Evolutionary conservation across 2,113 vertebrate genomes (phyloP), one percentile per base, ranked within the genome.

Genomic region (Elaphurus davidianus): DNA sequence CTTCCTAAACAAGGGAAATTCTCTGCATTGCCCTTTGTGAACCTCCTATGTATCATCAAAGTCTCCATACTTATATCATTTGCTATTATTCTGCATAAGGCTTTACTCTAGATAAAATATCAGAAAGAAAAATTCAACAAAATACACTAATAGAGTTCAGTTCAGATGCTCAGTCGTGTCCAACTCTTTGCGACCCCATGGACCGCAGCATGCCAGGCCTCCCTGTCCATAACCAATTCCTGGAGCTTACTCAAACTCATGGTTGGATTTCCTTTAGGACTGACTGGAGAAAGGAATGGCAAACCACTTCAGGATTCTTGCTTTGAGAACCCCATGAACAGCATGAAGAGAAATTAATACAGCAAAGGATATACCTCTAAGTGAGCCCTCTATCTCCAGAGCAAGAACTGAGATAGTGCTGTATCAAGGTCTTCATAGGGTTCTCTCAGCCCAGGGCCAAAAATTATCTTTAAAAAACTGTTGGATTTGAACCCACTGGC

Each of bases 171-270:
- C n/a, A 71, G 67, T 40, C 10, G 0, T 40, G 19, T 23, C 19
- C 1, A 0, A 71, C 67, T 71, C n/a, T 40, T 23, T 71, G 19
- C 2, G 0, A 40, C 19, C n/a, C 19, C 67, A 71, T 23, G 67
- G n/a, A 71, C n/a, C 1, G 0, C 17, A 71, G n/a, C 19, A 40
- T 4, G 2, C 67, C 19, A 71, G 67, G 2, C 67, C 9, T 71
- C 19, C n/a, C n/a, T 71, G 67, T 71, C 67, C n/a, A 12, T 71
- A 36, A 71, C n/a, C n/a, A 71, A 40, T 17, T 71, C 10, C 67
- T 71, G 19, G 67, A 71, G 67, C n/a, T 71, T 71, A 71, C 67
- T 71, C 19, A 40, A 6, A 71, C n/a, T 71, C 19, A 21, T 71
- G 5, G n/a, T 40, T 71, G 9, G 67, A 40, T 71, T 71, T 23